Percentiles rank a stretch among this genome's conserved stretches.
These are phyloP conservation scores for Neocrepidodera transversa DNA, from an alignment of 2,888 invertebrate genomes.

Conservation along the genomic window DNA sequence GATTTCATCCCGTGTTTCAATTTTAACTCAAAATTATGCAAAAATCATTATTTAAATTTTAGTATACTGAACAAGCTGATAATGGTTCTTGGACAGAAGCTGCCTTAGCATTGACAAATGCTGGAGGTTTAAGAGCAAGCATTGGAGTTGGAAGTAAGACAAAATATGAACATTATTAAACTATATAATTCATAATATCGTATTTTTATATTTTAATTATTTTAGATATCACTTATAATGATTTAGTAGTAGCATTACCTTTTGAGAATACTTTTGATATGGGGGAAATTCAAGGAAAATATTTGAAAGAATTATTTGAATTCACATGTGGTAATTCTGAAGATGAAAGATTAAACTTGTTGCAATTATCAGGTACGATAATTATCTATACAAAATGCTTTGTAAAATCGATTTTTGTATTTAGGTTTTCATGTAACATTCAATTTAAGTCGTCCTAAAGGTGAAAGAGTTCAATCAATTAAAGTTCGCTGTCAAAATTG, in stretches of 20 bases:
- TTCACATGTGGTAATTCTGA: slow-evolving; percentile 58
- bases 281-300: slow-evolving; percentile 72
- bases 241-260: slow-evolving; percentile 73
- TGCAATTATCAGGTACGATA: slow-evolving; percentile 69
- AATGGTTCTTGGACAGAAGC: slow-evolving; percentile 70
- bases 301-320: slow-evolving; percentile 70
- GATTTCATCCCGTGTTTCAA: too few relatives aligned
- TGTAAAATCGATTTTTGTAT: slow-evolving; percentile 19
- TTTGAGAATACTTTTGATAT: slow-evolving; percentile 79
- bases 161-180: too few relatives aligned
- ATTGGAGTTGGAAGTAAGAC: slow-evolving; percentile 65
- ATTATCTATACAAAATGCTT: too few relatives aligned
- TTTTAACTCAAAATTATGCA: too few relatives aligned
- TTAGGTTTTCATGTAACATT: slow-evolving; percentile 68
- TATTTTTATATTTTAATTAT: slow-evolving; percentile 39
- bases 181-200: too few relatives aligned
- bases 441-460: slow-evolving; percentile 66
- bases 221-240: slow-evolving; percentile 74
- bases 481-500: slow-evolving; percentile 69
- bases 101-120: slow-evolving; percentile 70
- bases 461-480: slow-evolving; percentile 66
- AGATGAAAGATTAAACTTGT: slow-evolving; percentile 59
- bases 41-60: slow-evolving; percentile 21
- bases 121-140: slow-evolving; percentile 73
- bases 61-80: slow-evolving; percentile 63